Base-by-base conservation (phyloP, 1,140 invertebrate genomes). In the Branchinecta lindahli region DNA sequence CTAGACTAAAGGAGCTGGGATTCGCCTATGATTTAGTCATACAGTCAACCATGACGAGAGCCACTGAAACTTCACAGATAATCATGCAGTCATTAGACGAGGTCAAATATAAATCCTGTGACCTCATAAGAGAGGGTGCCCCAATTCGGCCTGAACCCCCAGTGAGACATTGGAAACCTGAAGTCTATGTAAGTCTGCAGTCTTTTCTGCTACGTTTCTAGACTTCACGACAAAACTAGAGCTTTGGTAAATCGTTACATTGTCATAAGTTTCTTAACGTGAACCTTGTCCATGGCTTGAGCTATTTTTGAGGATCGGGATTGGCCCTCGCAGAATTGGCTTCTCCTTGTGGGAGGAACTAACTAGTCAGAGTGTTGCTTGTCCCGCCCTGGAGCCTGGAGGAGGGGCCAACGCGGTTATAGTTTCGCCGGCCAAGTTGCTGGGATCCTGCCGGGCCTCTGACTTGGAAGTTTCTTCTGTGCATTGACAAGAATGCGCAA, bases 31-130 rank as follows among this genome's bases (percentile, higher is more conserved):
- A 88, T 45, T 77, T 82, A 21, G 81, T 97, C 52, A 81, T 94
- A 0, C 84, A 85, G 68, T 99, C 96, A 0, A 96, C 93, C 0
- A 95, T 99, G 94, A 87, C 86, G 0, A 80, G 96, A 73, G 96
- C 95, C 0, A 86, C 87, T 73, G 90, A 98, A 80, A 98, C 96
- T 8, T 90, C 90, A 0, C 80, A 84, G 18, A 86, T 96, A 15
- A 95, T 98, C 74, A 80, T 84, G 66, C 82, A 84, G 75, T 84
- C 84, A 76, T 77, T 90, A 68, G 79, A 83, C 8, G 77, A 83
- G 46, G 76, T 82, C 70, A 79, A 78, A n/a, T 72, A 80, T 7
- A 80, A 84, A 68, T 82, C 87, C 73, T 87, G 86, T 76, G 83
- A 88, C 71, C 81, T 96, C 61, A 78, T 97, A n/a, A 85, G 92